Percentiles rank a stretch among this genome's conserved stretches.
Evolutionary conservation across 2,113 vertebrate genomes (phyloP).

Genomic region (Thryonomys swinderianus): DNA sequence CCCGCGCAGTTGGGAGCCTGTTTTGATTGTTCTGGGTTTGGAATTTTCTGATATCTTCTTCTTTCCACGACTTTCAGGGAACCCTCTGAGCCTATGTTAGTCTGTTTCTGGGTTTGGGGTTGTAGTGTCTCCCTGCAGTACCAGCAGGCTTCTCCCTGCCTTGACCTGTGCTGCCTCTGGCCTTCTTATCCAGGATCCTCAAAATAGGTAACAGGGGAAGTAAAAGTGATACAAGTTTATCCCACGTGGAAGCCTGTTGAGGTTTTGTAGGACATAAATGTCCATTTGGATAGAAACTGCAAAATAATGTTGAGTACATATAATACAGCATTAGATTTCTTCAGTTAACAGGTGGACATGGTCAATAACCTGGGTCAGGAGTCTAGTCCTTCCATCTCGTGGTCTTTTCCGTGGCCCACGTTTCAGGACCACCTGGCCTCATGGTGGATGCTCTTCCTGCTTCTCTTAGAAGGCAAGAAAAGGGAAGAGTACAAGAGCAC

Average conservation of each 20-base stretch:
- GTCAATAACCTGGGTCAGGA: too few relatives aligned
- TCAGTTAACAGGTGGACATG: not conserved
- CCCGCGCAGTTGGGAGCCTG: not conserved
- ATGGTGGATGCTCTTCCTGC: not conserved
- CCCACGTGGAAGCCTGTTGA: fast-evolving
- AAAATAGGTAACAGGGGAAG: not conserved
- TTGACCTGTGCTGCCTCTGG: not conserved
- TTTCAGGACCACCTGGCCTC: not conserved
- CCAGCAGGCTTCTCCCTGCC: too few relatives aligned
- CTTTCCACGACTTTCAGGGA: too few relatives aligned
- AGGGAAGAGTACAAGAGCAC: not conserved
- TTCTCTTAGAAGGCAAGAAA: not conserved
- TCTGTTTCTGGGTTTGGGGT: not conserved
- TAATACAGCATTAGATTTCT: not conserved
- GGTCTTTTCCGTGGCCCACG: not conserved
- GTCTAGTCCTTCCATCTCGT: not conserved
- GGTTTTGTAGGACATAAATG: not conserved
- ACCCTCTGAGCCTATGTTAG: not conserved
- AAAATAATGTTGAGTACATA: not conserved
- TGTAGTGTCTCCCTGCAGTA: too few relatives aligned
- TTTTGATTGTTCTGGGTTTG: fast-evolving
- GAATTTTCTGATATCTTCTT: not conserved
- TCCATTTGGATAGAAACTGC: not conserved
- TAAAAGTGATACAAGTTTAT: not conserved
- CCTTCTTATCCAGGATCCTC: not conserved